These are phyloP conservation scores for Sinocyclocheilus anophthalmus DNA, from an alignment of 2,113 vertebrate species.

Conservation along the genomic window DNA sequence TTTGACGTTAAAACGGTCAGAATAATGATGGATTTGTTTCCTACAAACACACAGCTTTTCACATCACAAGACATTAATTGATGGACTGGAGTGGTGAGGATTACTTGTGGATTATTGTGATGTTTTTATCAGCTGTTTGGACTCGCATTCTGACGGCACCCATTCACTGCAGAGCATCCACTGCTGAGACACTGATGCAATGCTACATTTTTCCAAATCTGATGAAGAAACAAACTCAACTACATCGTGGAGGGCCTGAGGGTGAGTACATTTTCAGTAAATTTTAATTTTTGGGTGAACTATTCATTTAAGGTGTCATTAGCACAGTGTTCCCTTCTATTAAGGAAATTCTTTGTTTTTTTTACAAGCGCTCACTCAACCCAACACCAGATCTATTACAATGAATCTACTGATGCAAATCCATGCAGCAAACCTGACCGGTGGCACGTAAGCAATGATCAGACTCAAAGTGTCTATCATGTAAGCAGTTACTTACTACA, in stretches of 20 bases:
- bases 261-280: not conserved
- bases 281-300: not conserved
- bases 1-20: too few species aligned
- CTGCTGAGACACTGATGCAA: too few species aligned
- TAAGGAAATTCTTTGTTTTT: not conserved
- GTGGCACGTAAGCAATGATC: conserved; percentile 46
- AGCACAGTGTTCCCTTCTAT: not conserved
- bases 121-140: too few species aligned
- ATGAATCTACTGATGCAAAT: conserved; percentile 25
- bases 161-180: too few species aligned
- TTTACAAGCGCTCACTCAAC: not conserved
- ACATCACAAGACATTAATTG: too few species aligned
- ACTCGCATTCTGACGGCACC: too few species aligned
- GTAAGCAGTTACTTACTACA: conserved; percentile 49
- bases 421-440: not conserved
- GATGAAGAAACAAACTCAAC: too few species aligned
- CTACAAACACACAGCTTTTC: too few species aligned
- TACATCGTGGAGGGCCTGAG: too few species aligned
- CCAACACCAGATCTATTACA: not conserved
- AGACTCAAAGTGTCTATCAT: conserved; percentile 49
- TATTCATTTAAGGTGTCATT: not conserved
- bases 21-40: too few species aligned
- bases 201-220: not conserved
- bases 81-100: too few species aligned
- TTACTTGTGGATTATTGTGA: too few species aligned